Base-by-base conservation (phyloP, 2,797 vertebrate genomes). In the Sitta carolinensis region DNA sequence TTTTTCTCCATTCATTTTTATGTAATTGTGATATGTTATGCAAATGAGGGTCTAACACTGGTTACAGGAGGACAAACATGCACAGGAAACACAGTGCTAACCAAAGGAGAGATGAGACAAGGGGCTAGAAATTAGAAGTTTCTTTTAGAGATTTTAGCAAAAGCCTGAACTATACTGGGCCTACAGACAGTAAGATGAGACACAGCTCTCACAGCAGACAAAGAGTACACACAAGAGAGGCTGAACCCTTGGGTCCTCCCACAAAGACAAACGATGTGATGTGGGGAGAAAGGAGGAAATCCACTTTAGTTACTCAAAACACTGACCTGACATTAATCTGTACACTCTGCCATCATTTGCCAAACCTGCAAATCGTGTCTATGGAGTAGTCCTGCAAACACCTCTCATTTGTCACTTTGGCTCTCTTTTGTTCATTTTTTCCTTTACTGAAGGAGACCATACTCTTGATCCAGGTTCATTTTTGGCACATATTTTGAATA, bases 271-370 rank as follows among this genome's bases (percentile, higher is more conserved):
- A 40, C 17, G 7, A 34, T 40, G 32, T 34, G 40, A 51, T 17
- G 7, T 12, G 20, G 17, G 23, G 18, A 76, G 45, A 76, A 79
- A 48, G 36, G 16, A 45, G 22, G 7, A 84, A 50, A 76, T 55
- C 26, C n/a, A 38, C 36, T 17, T 7, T 2, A 7, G 9, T 25
- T 75, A 15, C 11, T 63, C 11, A 34, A 3, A 66, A 57, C 34
- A 12, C 21, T n/a, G 25, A 68, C 4, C 36, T 54, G 50, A 2
- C 40, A 7, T 52, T 27, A 16, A 8, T 40, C 36, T 75, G 38
- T 9, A 43, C 19, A 5, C 5, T 6, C 9, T 32, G 52, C 20
- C 48, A 19, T 7, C 1, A 0, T 11, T 13, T 76, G 63, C 14
- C 14, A 1, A 50, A 75, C 10, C 38, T 45, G 5, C 3, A 57